Percentiles rank a stretch among this genome's conserved stretches.
These are phyloP conservation scores for Alligator mississippiensis DNA, from an alignment of 2,113 vertebrate species.

Conservation along the genomic window DNA sequence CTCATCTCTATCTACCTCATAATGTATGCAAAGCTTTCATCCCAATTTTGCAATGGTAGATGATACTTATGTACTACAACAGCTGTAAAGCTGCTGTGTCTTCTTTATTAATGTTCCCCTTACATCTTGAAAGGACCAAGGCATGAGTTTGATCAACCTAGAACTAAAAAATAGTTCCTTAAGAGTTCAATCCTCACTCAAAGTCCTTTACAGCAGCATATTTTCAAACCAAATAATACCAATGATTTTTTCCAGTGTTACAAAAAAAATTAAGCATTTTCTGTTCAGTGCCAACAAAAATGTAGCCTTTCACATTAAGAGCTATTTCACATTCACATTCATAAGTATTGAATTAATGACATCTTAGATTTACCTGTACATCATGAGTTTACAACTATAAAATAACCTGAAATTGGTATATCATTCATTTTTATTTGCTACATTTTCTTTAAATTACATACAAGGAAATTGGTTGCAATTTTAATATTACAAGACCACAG, in stretches of 20 bases:
- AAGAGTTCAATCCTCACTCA: constrained; percentile 15
- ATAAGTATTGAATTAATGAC: constrained; percentile 56
- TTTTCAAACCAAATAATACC: not conserved
- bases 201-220: not conserved
- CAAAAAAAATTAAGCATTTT: not conserved
- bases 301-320: not conserved
- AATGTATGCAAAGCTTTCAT: constrained; percentile 8
- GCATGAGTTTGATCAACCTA: not conserved
- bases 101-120: constrained; percentile 7
- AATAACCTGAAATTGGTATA: constrained; percentile 26
- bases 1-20: not conserved
- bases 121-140: not conserved
- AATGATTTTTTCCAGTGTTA: constrained; percentile 24
- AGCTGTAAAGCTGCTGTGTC: constrained; percentile 3
- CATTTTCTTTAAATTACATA: constrained; percentile 56
- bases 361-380: constrained; percentile 29
- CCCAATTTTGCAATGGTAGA: not conserved
- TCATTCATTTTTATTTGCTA: constrained; percentile 66
- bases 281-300: constrained; percentile 24
- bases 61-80: not conserved
- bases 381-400: constrained; percentile 53
- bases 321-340: constrained; percentile 9
- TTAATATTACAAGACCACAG: constrained; percentile 43
- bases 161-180: not conserved
- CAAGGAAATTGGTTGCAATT: constrained; percentile 61